Evolutionary conservation across 2,113 vertebrate species (phyloP).

Genomic region (Pelmatolapia mariae): DNA sequence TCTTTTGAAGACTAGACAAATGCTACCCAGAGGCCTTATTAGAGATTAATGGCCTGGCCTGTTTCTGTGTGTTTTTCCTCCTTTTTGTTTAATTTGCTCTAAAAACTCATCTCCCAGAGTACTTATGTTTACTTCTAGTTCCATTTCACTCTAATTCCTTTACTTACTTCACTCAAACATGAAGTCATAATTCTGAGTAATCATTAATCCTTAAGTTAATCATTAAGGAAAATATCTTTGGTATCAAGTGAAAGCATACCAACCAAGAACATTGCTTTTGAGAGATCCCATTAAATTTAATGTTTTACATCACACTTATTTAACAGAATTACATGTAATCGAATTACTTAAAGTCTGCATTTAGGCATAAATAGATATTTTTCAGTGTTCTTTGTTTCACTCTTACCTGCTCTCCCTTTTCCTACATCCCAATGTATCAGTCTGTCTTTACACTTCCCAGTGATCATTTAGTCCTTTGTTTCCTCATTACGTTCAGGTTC

Average conservation of each 20-base stretch:
- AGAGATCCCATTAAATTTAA: background rate
- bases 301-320: background rate
- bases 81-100: background rate
- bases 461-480: background rate
- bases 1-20: constrained; percentile 28
- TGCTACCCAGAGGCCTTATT: constrained; percentile 30
- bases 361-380: background rate
- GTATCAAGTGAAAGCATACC: background rate
- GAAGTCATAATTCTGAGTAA: background rate
- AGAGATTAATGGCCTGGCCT: constrained; percentile 22
- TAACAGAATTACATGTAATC: background rate
- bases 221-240: background rate
- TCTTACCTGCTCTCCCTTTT: background rate
- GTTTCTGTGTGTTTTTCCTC: background rate
- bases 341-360: background rate
- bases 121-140: background rate
- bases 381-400: background rate
- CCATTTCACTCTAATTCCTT: background rate
- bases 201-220: background rate
- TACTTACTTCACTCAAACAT: background rate
- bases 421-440: background rate
- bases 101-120: background rate
- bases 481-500: constrained; percentile 69
- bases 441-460: background rate
- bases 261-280: background rate